Conservation (phyloP, 92 coral and sea anemone genomes). For the Phymanthus crucifer region DNA sequence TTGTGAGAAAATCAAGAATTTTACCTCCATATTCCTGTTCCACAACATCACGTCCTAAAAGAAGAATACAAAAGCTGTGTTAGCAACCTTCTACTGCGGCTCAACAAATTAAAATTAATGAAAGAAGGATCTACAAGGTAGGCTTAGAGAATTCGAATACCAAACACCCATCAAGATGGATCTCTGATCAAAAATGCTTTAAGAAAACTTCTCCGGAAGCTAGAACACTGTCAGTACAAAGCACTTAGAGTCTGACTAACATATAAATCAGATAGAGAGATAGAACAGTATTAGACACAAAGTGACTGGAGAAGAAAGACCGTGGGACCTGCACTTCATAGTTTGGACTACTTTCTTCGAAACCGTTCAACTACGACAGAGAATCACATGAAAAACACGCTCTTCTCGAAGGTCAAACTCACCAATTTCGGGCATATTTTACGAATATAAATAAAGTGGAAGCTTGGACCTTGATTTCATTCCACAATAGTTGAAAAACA, state of each 20-base stretch:
- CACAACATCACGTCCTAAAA: conserved; percentile 79
- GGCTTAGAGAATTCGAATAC: neutral
- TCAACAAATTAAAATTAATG: conserved; percentile 30
- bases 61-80: conserved; percentile 25
- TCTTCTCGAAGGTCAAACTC: neutral
- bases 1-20: conserved; percentile 19
- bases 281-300: neutral
- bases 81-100: conserved; percentile 17
- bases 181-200: conserved; percentile 10
- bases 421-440: conserved; percentile 48
- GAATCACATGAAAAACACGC: neutral
- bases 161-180: conserved; percentile 9
- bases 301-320: neutral
- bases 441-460: neutral
- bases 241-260: neutral
- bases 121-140: neutral
- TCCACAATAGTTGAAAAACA: conserved; percentile 22
- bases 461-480: conserved; percentile 15
- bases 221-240: neutral
- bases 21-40: conserved; percentile 74
- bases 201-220: neutral
- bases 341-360: conserved; percentile 16
- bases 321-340: neutral
- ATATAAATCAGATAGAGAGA: neutral
- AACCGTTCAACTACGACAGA: neutral